Evolutionary conservation across 2,888 invertebrate species (phyloP).

Genomic region (Stramonita haemastoma): DNA sequence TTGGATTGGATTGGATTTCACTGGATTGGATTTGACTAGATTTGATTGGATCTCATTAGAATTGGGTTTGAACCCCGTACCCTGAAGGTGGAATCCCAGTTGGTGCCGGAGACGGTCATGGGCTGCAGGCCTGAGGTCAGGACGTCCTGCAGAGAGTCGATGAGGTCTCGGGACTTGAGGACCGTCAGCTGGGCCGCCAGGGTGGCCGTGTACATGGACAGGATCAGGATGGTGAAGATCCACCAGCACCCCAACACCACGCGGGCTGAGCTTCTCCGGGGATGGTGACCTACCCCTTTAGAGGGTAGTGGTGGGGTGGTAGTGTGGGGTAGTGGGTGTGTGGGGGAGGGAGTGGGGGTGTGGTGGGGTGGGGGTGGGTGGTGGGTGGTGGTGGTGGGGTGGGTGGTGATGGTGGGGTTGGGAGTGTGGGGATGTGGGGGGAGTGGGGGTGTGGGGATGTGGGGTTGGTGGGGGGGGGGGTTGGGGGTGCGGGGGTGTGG

Average conservation of each 20-base stretch:
- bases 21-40: too few species aligned
- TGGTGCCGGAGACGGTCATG: slow-evolving; percentile 51
- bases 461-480: too few species aligned
- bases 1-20: too few species aligned
- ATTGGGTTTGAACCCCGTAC: slow-evolving; percentile 42
- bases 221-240: slow-evolving; percentile 57
- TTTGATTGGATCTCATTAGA: too few species aligned
- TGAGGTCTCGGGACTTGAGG: slow-evolving; percentile 51
- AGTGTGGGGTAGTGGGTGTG: too few species aligned
- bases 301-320: background rate
- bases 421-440: too few species aligned
- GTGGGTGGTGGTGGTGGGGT: too few species aligned
- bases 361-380: too few species aligned
- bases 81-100: slow-evolving; percentile 50
- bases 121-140: slow-evolving; percentile 54
- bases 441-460: too few species aligned
- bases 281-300: slow-evolving; percentile 48
- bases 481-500: too few species aligned
- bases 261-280: slow-evolving; percentile 50
- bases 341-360: too few species aligned
- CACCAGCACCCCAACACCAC: slow-evolving; percentile 58
- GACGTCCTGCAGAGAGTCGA: slow-evolving; percentile 54
- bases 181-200: slow-evolving; percentile 60
- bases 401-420: too few species aligned
- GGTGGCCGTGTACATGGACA: slow-evolving; percentile 60